These are phyloP conservation scores for Chirona hameri DNA, from an alignment of 2,888 invertebrate genomes.

Conservation along the genomic window DNA sequence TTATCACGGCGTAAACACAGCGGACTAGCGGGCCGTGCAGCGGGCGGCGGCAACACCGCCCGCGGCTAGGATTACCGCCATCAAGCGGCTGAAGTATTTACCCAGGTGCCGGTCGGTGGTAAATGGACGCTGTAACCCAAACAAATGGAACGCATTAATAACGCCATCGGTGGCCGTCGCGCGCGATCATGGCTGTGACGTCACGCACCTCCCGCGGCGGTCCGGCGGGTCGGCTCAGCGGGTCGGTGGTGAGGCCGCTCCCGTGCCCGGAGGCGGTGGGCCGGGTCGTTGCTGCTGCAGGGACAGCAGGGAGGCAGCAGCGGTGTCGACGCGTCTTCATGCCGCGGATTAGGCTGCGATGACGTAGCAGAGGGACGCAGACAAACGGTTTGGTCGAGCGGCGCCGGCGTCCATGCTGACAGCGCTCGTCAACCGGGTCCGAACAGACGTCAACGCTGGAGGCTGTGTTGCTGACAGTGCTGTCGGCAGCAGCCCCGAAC, in stretches of 20 bases:
- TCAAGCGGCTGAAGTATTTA: neutral
- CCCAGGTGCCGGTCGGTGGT: neutral
- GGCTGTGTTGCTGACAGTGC: neutral
- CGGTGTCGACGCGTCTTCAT: neutral
- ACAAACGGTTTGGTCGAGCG: neutral
- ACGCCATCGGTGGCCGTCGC: neutral
- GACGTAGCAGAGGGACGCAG: too few relatives aligned
- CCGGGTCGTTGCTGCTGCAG: too few relatives aligned
- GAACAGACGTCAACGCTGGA: neutral
- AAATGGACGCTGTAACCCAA: neutral
- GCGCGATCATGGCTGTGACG: neutral
- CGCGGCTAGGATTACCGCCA: neutral
- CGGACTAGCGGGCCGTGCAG: neutral
- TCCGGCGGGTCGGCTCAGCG: neutral
- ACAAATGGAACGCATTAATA: constrained; percentile 1
- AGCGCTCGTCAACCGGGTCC: neutral
- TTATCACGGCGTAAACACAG: neutral
- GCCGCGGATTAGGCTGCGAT: neutral
- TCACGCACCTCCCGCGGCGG: neutral
- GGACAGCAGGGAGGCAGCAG: too few relatives aligned
- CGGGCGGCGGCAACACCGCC: neutral
- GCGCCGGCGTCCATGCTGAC: neutral
- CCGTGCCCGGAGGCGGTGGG: neutral
- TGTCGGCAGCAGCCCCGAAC: neutral
- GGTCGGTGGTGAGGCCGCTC: neutral